A percentile compares a stretch with the other conserved stretches of the same genome.
These are phyloP conservation scores for Drosophila oshimai DNA, from an alignment of 1,140 invertebrate genomes.

Conservation along the genomic window DNA sequence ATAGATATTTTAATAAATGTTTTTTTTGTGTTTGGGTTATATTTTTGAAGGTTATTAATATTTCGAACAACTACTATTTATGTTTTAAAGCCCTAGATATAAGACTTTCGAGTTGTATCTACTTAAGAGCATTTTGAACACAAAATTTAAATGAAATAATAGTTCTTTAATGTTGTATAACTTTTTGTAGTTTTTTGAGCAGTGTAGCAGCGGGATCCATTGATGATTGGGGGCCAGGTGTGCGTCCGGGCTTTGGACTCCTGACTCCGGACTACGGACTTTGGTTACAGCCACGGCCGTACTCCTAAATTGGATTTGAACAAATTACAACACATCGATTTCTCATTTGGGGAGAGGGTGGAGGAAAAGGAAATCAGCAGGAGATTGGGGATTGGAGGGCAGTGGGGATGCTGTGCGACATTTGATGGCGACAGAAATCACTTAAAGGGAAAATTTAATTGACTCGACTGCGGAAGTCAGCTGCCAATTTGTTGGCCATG, in stretches of 20 bases:
- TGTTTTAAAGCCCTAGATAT: too few relatives aligned
- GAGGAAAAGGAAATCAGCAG: background rate
- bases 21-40: too few relatives aligned
- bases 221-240: constrained; percentile 54
- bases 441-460: constrained; percentile 79
- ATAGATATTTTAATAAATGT: too few relatives aligned
- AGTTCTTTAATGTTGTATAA: too few relatives aligned
- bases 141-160: too few relatives aligned
- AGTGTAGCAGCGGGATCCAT: background rate
- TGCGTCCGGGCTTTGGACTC: constrained; percentile 17
- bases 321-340: constrained; percentile 72
- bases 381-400: background rate
- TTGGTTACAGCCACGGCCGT: constrained; percentile 9
- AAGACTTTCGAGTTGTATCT: too few relatives aligned
- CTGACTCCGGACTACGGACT: constrained; percentile 26
- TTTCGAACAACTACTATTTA: too few relatives aligned
- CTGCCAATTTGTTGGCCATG: constrained; percentile 75
- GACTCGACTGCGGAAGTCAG: constrained; percentile 62
- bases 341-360: constrained; percentile 52
- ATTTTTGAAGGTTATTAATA: too few relatives aligned
- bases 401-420: constrained; percentile 44
- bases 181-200: background rate
- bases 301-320: constrained; percentile 57
- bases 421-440: constrained; percentile 74
- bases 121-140: too few relatives aligned